phyloP scores from a whole-genome alignment of 2,113 vertebrate species.

The Vulpes vulpes region DNA sequence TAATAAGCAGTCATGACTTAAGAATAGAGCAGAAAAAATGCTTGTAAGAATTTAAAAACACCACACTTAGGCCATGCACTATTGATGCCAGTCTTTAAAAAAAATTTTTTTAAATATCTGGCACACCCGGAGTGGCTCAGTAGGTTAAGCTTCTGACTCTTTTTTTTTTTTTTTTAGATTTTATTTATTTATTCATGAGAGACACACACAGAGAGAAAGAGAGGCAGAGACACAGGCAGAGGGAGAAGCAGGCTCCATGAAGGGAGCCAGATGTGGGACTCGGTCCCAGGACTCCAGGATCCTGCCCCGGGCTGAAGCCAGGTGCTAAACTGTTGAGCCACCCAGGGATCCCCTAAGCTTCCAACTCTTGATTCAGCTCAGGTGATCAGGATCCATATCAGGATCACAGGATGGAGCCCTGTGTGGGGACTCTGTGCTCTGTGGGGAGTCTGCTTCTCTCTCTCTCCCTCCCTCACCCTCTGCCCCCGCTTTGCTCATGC shows the following conservation, averaged over 20 bases:
- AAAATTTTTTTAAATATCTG: background rate
- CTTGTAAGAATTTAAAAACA: constrained; percentile 26
- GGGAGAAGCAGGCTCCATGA: too few relatives aligned
- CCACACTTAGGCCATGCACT: background rate
- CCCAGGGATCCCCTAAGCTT: background rate
- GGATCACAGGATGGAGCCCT: background rate
- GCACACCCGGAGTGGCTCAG: background rate
- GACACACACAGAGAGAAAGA: too few relatives aligned
- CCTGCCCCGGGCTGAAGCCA: too few relatives aligned
- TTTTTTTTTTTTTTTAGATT: background rate
- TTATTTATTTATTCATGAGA: too few relatives aligned
- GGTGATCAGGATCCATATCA: background rate
- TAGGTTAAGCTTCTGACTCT: background rate
- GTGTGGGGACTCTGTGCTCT: background rate
- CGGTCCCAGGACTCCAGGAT: too few relatives aligned
- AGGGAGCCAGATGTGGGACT: too few relatives aligned
- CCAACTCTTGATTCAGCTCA: background rate
- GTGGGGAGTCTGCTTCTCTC: background rate
- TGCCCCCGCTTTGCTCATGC: background rate
- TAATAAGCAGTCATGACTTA: background rate
- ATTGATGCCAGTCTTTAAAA: background rate
- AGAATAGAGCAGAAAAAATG: background rate
- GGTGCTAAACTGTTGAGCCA: too few relatives aligned
- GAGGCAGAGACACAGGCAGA: too few relatives aligned
- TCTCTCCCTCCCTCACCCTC: background rate